Evolutionary conservation across 2,797 vertebrate genomes (phyloP).

Genomic region (Trichosurus vulpecula): DNA sequence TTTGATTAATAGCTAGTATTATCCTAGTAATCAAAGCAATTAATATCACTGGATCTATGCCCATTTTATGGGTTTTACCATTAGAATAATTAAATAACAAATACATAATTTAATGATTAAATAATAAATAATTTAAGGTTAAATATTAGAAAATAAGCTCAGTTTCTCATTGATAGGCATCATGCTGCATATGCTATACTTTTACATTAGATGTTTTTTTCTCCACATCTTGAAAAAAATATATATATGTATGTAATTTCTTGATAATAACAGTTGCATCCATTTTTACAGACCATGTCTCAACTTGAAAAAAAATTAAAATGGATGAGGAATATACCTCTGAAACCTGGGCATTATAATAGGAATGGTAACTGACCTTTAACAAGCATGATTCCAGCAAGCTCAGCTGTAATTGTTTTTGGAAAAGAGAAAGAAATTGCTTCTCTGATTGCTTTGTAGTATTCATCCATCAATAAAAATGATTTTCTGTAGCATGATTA

Average conservation of each 20-base stretch:
- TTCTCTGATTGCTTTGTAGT: conserved; percentile 9
- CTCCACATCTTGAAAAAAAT: neutral
- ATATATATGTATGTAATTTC: neutral
- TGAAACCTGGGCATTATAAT: neutral
- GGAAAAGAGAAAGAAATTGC: conserved; percentile 50
- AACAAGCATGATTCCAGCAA: conserved; percentile 20
- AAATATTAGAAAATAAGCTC: neutral
- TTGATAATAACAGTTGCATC: neutral
- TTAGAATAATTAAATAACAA: neutral
- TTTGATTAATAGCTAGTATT: neutral
- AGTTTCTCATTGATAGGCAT: neutral
- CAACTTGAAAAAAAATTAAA: conserved; percentile 44
- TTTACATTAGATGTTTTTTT: neutral
- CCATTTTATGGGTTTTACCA: neutral
- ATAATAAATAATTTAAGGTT: neutral
- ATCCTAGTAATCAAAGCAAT: neutral
- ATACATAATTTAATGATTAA: neutral
- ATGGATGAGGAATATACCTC: conserved; percentile 15
- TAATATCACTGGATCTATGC: neutral
- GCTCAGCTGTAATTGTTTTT: conserved; percentile 46
- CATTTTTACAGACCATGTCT: neutral
- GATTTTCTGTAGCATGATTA: conserved; percentile 31
- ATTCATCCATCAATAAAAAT: conserved; percentile 29
- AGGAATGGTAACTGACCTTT: conserved; percentile 54
- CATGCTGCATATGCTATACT: neutral